A percentile compares a stretch with the other conserved stretches of the same genome.
Conservation (phyloP, 2,888 invertebrate genomes). For the Caenorhabditis macrosperma region DNA sequence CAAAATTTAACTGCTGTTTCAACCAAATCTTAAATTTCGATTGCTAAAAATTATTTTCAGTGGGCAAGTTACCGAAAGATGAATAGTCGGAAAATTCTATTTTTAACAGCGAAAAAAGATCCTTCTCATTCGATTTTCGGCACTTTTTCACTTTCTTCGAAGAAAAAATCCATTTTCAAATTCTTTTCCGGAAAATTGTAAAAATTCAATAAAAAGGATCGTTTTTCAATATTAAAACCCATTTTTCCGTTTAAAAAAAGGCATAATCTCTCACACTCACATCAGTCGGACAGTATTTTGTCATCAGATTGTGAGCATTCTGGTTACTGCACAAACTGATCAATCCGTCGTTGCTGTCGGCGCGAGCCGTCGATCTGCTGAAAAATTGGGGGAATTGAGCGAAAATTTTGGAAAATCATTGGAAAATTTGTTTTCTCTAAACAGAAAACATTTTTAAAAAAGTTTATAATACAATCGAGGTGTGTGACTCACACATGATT, state of each 20-base stretch:
- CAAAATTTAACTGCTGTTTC: no score
- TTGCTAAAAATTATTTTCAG: no score
- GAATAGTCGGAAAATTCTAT: no score
- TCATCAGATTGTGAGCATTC: conserved; percentile 45
- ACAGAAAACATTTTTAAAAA: not conserved
- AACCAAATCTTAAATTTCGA: no score
- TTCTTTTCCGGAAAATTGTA: not conserved
- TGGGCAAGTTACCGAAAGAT: no score
- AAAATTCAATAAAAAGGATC: not conserved
- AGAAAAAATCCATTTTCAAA: not conserved
- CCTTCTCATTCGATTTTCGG: no score
- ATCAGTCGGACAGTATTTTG: conserved; percentile 26
- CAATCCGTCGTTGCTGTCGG: conserved; percentile 49
- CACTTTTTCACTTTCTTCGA: not conserved
- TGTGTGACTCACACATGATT: conserved; percentile 55
- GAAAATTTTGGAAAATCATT: not conserved
- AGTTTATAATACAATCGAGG: no score
- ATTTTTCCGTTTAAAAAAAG: not conserved
- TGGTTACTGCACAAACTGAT: conserved; percentile 54
- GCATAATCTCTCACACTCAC: conserved; percentile 6
- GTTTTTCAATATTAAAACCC: not conserved
- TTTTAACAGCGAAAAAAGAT: not conserved
- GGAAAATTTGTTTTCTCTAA: no score
- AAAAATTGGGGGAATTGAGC: no score
- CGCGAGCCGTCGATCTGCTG: conserved; percentile 31